Evolutionary conservation across 2,888 invertebrate species (phyloP).

Genomic region (Muschampia plurimacula): DNA sequence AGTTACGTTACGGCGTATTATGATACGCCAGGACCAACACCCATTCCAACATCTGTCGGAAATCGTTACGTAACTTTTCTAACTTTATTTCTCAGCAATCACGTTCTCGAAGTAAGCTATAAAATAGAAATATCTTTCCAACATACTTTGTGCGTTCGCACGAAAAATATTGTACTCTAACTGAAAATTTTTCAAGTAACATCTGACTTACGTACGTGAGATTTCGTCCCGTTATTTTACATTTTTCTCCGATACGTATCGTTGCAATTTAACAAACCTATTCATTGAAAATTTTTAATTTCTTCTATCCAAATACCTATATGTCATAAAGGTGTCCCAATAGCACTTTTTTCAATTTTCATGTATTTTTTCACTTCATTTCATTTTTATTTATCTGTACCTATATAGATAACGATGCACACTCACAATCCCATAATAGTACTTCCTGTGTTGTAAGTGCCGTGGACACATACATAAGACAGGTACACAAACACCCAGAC

Average conservation of each 20-base stretch:
- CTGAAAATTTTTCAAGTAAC: conserved; percentile 19
- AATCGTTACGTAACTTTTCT: conserved; percentile 45
- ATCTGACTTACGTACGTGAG: conserved; percentile 30
- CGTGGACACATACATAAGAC: too few species aligned
- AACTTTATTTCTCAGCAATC: conserved; percentile 43
- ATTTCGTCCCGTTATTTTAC: conserved; percentile 12
- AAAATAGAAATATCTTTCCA: conserved; percentile 43
- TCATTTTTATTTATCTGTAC: too few species aligned
- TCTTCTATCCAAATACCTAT: too few species aligned
- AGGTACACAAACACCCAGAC: too few species aligned
- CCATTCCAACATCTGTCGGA: conserved; percentile 42
- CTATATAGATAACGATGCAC: too few species aligned
- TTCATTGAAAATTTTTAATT: background rate
- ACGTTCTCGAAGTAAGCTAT: conserved; percentile 40
- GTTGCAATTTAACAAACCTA: background rate
- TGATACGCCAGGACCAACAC: conserved; percentile 34
- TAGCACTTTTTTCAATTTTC: too few species aligned
- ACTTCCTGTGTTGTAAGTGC: too few species aligned
- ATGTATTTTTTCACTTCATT: too few species aligned
- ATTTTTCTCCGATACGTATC: background rate
- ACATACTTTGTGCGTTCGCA: conserved; percentile 31
- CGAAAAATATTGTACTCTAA: conserved; percentile 25
- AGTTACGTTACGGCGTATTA: conserved; percentile 34
- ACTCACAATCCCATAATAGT: too few species aligned
- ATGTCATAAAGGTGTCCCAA: too few species aligned